These are phyloP conservation scores for Petroica traversi DNA, from an alignment of 2,113 vertebrate species.

Conservation along the genomic window DNA sequence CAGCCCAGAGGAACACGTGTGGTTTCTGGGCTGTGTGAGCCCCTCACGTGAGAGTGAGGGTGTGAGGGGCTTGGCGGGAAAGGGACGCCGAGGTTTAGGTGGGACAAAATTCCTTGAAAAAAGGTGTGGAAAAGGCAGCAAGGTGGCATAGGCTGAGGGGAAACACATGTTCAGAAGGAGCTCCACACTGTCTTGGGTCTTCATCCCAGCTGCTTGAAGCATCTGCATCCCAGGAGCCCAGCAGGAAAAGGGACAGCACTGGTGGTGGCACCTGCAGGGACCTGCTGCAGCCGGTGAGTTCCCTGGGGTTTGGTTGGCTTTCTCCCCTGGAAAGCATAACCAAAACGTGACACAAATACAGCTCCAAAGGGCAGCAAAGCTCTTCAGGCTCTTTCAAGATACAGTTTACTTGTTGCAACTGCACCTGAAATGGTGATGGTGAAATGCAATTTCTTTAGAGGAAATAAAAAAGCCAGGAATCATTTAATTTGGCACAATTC, in stretches of 20 bases:
- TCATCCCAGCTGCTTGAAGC: not conserved
- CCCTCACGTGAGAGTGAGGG: rapidly evolving
- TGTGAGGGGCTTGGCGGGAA: rapidly evolving
- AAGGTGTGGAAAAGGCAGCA: not conserved
- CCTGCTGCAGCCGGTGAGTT: not conserved
- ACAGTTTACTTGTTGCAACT: not conserved
- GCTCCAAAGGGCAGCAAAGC: not conserved
- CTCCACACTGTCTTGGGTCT: not conserved
- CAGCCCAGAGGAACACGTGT: rapidly evolving
- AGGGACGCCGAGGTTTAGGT: rapidly evolving
- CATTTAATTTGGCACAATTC: not conserved
- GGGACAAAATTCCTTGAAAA: rapidly evolving
- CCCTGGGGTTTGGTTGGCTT: rapidly evolving
- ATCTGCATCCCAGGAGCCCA: rapidly evolving
- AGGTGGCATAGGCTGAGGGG: rapidly evolving
- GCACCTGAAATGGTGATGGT: not conserved
- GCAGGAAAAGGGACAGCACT: rapidly evolving
- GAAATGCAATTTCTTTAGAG: not conserved
- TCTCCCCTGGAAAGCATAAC: rapidly evolving
- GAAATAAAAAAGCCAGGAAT: too few relatives aligned
- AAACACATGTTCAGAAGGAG: not conserved
- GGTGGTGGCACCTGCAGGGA: rapidly evolving
- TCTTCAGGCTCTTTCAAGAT: not conserved
- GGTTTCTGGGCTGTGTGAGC: rapidly evolving
- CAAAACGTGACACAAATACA: rapidly evolving